These are phyloP conservation scores for Schlechtendalia chinensis DNA, from an alignment of 1,140 invertebrate species.

Conservation along the genomic window DNA sequence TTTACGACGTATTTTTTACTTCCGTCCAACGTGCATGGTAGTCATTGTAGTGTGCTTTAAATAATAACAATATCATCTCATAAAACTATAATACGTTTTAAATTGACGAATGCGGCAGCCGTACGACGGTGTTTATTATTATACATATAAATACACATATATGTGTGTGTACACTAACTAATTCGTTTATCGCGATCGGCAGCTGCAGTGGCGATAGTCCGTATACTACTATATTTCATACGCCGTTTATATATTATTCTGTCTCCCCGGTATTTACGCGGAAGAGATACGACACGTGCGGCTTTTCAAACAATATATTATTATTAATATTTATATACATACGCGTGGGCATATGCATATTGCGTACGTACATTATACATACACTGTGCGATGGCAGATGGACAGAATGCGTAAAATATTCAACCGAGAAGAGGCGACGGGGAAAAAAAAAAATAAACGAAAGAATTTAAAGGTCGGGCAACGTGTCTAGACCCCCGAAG, in stretches of 20 bases:
- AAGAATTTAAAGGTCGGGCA: slow-evolving; percentile 27
- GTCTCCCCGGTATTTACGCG: not conserved
- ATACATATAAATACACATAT: no score
- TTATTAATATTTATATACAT: not conserved
- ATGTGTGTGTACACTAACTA: slow-evolving; percentile 17
- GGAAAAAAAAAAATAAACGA: not conserved
- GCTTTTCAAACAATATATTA: slow-evolving; percentile 10
- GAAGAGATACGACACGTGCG: not conserved
- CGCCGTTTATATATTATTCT: not conserved
- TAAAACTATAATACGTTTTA: slow-evolving; percentile 42
- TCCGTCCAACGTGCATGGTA: not conserved
- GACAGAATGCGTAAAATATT: slow-evolving; percentile 40
- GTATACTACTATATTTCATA: no score
- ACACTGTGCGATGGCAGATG: not conserved
- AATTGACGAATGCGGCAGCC: not conserved
- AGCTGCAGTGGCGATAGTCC: not conserved
- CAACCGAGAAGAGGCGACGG: not conserved
- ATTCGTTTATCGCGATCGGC: slow-evolving; percentile 3
- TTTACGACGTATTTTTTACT: not conserved
- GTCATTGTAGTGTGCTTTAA: no score
- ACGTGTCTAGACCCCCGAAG: slow-evolving; percentile 26
- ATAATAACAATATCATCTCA: not conserved
- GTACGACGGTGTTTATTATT: no score
- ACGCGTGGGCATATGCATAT: not conserved
- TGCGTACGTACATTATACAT: no score